Base-by-base conservation (phyloP, 2,797 vertebrate species). In the Alosa sapidissima region DNA sequence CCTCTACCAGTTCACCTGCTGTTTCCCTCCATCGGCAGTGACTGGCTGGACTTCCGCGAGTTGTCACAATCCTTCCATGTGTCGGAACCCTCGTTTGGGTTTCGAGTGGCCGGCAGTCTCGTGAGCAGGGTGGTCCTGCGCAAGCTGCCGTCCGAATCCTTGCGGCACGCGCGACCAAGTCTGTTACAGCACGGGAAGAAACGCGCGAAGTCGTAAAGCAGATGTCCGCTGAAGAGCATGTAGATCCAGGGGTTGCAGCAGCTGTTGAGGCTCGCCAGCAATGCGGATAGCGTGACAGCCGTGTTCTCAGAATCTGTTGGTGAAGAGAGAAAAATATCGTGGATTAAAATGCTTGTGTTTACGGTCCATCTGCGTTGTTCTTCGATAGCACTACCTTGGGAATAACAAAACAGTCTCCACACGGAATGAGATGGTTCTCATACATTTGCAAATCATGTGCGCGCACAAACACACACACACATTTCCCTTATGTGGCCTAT, bases 161-260 rank as follows among this genome's bases (percentile, higher is more conserved):
- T 96, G 85, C 89, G 92, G 51, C 96, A 88, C 0, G 84, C 93
- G 85, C 83, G 89, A 14, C 92, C 84, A 4, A 92, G 85, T 83
- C 91, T 94, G 82, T 88, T 93, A 91, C 97, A 97, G 84, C 97
- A 98, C 0, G 92, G 94, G 84, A 98, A 93, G 83, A 94, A 95
- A 85, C 91, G 89, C 68, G 95, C 62, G 6, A 96, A 96, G 92
- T 98, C 97, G 3, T 96, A 94, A 16, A 98, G 93, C 48, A 99
- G 96, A 85, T 97, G 96, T 0, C 98, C 97, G 0, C 97, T 97
- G 89, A 98, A 99, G 87, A 99, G 94, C 98, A 99, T 98, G 93
- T 99, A 99, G 94, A 99, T 98, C 98, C 98, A 99, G 0, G 98
- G 98, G 91, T 99, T 99, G 88, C 97, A 98, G 93, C 98, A 99